Percentiles rank a stretch among this genome's conserved stretches.
Evolutionary conservation across 1,140 invertebrate genomes (phyloP).

Genomic region (Druon quercuslanigerum): DNA sequence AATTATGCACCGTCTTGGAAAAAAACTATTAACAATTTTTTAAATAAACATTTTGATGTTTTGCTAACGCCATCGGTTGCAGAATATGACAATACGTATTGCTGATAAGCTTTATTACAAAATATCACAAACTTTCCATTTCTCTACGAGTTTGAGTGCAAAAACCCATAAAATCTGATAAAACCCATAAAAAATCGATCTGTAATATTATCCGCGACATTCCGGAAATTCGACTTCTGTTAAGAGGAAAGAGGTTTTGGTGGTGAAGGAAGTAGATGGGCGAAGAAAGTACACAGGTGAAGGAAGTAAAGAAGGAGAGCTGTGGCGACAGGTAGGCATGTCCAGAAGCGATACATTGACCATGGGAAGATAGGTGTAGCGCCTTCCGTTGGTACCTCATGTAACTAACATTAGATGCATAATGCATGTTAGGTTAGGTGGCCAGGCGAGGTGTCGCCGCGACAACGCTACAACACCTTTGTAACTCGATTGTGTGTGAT

Average conservation of each 20-base stretch:
- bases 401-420: slow-evolving; percentile 69
- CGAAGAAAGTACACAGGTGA: slow-evolving; percentile 35
- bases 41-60: no score
- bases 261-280: slow-evolving; percentile 11
- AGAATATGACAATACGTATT: no score
- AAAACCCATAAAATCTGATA: no score
- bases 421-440: slow-evolving; percentile 62
- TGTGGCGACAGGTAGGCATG: slow-evolving; percentile 63
- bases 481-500: not conserved
- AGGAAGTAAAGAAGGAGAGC: slow-evolving; percentile 36
- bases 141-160: no score
- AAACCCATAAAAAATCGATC: no score
- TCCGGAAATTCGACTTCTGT: not conserved
- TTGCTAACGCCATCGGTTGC: no score
- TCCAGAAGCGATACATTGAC: slow-evolving; percentile 51
- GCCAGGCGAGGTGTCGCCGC: slow-evolving; percentile 54
- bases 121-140: no score
- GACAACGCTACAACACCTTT: slow-evolving; percentile 27
- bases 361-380: slow-evolving; percentile 58
- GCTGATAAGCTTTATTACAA: no score
- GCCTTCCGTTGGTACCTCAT: slow-evolving; percentile 59
- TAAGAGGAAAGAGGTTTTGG: not conserved
- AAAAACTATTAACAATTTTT: no score
- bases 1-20: no score
- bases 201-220: not conserved